These are phyloP conservation scores for Allophyes oxyacanthae DNA, from an alignment of 2,888 invertebrate genomes.

Conservation along the genomic window DNA sequence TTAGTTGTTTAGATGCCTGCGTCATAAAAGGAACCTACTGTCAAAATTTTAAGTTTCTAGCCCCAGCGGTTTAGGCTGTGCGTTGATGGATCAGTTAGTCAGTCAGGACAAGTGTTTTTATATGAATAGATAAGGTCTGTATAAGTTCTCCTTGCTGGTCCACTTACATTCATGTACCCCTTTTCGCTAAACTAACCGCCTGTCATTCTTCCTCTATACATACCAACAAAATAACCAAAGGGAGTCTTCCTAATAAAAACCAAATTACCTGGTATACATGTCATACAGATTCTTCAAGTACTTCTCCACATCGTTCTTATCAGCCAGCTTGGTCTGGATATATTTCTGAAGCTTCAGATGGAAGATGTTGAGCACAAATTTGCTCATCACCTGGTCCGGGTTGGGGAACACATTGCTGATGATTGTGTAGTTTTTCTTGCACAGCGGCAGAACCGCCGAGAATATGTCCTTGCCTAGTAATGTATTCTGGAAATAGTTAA, in stretches of 20 bases:
- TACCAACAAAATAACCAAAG: too few relatives aligned
- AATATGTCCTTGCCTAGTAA: constrained; percentile 97
- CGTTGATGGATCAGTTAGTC: too few relatives aligned
- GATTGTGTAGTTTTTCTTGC: constrained; percentile 95
- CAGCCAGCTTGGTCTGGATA: constrained; percentile 94
- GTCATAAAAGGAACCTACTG: too few relatives aligned
- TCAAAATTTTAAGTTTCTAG: too few relatives aligned
- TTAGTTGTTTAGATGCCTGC: too few relatives aligned
- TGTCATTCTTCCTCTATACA: too few relatives aligned
- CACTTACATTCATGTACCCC: too few relatives aligned
- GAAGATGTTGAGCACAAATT: constrained; percentile 98
- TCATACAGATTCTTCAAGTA: constrained; percentile 97
- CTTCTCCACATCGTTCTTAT: constrained; percentile 95
- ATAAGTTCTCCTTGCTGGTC: too few relatives aligned
- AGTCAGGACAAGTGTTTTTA: too few relatives aligned
- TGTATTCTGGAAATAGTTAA: constrained; percentile 90
- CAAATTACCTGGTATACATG: constrained; percentile 94
- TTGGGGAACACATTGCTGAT: constrained; percentile 97
- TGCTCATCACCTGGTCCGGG: constrained; percentile 99
- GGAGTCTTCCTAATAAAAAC: not conserved
- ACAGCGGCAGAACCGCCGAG: constrained; percentile 96
- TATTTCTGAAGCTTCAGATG: constrained; percentile 96
- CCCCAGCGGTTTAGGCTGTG: too few relatives aligned
- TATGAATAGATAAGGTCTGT: too few relatives aligned
- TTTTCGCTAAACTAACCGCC: too few relatives aligned